Evolutionary conservation across 2,113 vertebrate genomes (phyloP).

Genomic region (Meleagris gallopavo): DNA sequence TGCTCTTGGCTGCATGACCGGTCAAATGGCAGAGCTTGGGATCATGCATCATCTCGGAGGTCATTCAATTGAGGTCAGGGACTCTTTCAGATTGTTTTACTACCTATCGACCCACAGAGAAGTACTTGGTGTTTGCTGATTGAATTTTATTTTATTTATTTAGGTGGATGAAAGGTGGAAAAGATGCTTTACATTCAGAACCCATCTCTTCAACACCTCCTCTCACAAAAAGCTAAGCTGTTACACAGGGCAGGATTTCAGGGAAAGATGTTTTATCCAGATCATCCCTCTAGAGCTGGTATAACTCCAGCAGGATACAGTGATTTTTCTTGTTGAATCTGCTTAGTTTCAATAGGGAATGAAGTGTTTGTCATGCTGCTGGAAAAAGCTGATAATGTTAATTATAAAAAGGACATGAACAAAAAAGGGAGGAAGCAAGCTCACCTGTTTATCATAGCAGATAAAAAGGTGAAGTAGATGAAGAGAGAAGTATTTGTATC

Average conservation of each 20-base stretch:
- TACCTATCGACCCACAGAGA: neutral
- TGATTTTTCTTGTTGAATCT: neutral
- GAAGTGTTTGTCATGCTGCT: neutral
- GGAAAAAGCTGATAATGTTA: neutral
- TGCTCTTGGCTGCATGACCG: fast-evolving
- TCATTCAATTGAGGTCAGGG: neutral
- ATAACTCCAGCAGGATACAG: neutral
- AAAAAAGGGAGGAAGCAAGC: neutral
- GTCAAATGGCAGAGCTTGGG: neutral
- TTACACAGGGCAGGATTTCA: neutral
- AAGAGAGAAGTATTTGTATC: neutral
- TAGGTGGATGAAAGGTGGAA: neutral
- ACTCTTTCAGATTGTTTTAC: slow-evolving; percentile 9
- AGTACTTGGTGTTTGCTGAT: neutral
- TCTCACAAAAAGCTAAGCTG: neutral
- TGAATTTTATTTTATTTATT: neutral
- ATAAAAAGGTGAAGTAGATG: neutral
- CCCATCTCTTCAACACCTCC: fast-evolving
- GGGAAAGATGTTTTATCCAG: neutral
- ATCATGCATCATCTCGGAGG: neutral
- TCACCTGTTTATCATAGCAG: neutral
- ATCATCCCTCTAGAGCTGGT: neutral
- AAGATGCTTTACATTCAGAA: neutral
- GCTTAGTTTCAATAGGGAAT: neutral
- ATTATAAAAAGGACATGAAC: slow-evolving; percentile 12